Base-by-base conservation (phyloP, 2,113 vertebrate species). In the Willisornis vidua region DNA sequence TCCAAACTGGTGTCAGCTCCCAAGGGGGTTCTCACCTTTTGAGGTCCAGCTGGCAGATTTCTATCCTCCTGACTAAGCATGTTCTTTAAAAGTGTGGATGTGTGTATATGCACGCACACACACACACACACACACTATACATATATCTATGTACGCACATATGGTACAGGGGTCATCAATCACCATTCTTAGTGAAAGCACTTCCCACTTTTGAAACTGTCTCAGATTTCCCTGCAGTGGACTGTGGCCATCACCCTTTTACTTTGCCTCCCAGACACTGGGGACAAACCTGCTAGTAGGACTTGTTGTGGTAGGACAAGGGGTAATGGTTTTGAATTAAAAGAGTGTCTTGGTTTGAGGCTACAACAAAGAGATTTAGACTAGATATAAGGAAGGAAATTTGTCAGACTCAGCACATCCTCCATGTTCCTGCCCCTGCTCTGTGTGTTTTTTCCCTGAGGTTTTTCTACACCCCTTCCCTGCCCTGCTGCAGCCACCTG, bases 201-300 rank as follows among this genome's bases (percentile, higher is more conserved):
- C 28, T 86, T 83, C 45, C 20, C 6, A 20, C 11, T 92, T 65
- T 25, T 46, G 22, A 89, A 58, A 41, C 11, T 19, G 1, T 73
- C 37, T 89, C 0, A 0, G 41, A 3, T 15, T 59, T 74, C 10
- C 8, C 5, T 63, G 8, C 22, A 43, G 29, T 45, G 29, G 12
- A 19, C 14, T 2, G 2, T 19, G 20, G 20, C 15, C 31, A 37
- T 80, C 10, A 33, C 9, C 24, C 15, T 48, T 35, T 74, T 52
- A 12, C 12, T 59, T 61, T 13, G 19, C 49, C 31, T 80, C 11
- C 15, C 23, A 67, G 59, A 31, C 7, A 14, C 0, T 18, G 17
- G 6, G 22, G 46, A 39, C 10, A 51, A 63, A 43, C 4, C 15
- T 58, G 71, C 79, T 51, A 15, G 3, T 4, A 48, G 10, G 1